Base-by-base conservation (phyloP, 2,888 invertebrate species). In the Acanthacorydalis orientalis region DNA sequence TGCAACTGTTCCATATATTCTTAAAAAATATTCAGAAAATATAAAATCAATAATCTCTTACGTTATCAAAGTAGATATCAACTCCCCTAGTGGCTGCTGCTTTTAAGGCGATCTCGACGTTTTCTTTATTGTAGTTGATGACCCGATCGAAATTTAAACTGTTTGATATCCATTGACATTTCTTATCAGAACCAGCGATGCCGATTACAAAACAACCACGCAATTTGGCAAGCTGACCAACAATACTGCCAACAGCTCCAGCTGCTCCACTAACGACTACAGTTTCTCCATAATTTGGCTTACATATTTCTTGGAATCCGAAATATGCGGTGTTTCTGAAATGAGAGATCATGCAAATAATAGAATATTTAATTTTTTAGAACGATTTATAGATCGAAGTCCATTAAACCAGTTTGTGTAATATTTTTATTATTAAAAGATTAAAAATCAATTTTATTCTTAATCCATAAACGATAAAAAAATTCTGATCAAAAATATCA, bases 61-160 rank as follows among this genome's bases (percentile, higher is more conserved):
- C 84, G 61, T 83, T 85, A 59, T 85, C 85, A 58, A 83, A 84
- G 57, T 80, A 85, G 57, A 80, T 78, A 57, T 85, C 82, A 0
- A 85, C 64, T 2, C 83, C 83, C n/a, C 78, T 65, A 0, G 83
- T 80, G 10, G 81, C 80, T 46, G 64, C 68, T 60, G 75, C 65
- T 51, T 71, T 72, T 11, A 86, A 63, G 39, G 72, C 74, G 41
- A 67, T 57, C 1, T 60, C 59, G 40, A 80, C 54, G 56, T 77
- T 60, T 9, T 64, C 67, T 2, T 70, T 77, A 63, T 83, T 85
- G 63, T 85, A 85, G 64, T 85, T 85, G 51, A 77, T 78, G 11
- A 75, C 80, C 52, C 67, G 61, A 59, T 85, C 79, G 57, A 83
- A 83, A 7, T 76, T 75, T 1, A 83, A 61, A 45, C 77, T 74